Base-by-base conservation (phyloP, 1,140 invertebrate species). In the Macrocentrus cingulum region DNA sequence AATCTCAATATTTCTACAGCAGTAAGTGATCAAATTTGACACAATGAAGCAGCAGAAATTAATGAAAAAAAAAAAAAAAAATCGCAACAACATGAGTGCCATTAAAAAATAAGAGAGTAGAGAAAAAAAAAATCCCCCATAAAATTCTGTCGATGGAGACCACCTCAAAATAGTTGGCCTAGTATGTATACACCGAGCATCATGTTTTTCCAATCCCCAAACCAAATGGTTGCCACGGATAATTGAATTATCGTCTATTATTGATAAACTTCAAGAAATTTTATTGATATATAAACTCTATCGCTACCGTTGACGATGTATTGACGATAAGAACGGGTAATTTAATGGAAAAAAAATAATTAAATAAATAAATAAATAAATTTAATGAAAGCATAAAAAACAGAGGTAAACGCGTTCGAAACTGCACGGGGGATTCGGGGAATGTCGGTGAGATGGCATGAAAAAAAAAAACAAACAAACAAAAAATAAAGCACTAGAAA, bases 231-330 rank as follows among this genome's bases (percentile, higher is more conserved):
- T 61, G 61, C 64, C 64, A 65, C 59, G 60, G 65, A 68, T 68
- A 69, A 69, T 71, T 68, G 56, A 67, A 68, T 71, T 74, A 74
- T 75, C 64, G 61, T 68, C 62, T 67, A 69, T 75, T 72, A 75
- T 74, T 75, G 67, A 72, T 66, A 68, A 71, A 76, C 66, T 74
- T 71, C 69, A 67, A 76, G 59, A 72, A 75, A 72, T 78, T 79
- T 78, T 77, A 78, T 77, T 75, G 65, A 77, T 70, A 72, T 65
- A 68, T 62, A 63, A 71, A 75, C 71, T 76, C 74, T 77, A 77
- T 77, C 69, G 66, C 73, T 75, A 76, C 65, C 69, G 75, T 77
- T 77, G 68, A 78, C 72, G 66, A 65, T 66, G 63, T 71, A 70
- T 67, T 69, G 56, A 71, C 32, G 39, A 67, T 66, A 68, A 57